Conservation (phyloP, 2,888 invertebrate genomes). For the Coremacera marginata region DNA sequence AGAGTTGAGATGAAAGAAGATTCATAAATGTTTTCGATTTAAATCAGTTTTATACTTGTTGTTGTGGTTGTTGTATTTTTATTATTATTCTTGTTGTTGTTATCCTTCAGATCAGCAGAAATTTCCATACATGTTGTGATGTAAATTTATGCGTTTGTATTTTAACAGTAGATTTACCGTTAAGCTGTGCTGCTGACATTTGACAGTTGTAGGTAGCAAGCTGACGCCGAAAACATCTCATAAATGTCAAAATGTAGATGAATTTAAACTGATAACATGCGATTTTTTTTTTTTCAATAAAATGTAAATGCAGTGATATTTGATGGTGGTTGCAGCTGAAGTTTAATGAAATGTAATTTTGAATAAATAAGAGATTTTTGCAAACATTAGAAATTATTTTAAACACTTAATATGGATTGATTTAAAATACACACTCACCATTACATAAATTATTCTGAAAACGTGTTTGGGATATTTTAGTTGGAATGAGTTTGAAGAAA, state of each 20-base stretch:
- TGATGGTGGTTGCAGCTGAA: no score
- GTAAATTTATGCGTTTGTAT: slow-evolving; percentile 10
- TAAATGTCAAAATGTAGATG: slow-evolving; percentile 21
- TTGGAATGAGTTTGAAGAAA: no score
- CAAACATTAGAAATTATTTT: no score
- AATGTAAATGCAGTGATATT: neutral
- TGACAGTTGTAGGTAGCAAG: slow-evolving; percentile 9
- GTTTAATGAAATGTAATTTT: no score
- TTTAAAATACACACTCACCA: no score
- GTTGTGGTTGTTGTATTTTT: neutral
- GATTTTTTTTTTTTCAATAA: slow-evolving; percentile 1
- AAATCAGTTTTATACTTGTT: neutral
- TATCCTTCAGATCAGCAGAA: neutral
- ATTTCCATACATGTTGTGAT: slow-evolving; percentile 1
- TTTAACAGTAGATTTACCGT: slow-evolving; percentile 9
- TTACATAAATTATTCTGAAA: no score
- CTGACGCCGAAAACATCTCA: slow-evolving; percentile 22
- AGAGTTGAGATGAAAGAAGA: neutral
- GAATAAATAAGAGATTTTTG: no score
- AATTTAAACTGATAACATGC: slow-evolving; percentile 1
- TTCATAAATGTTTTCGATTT: neutral
- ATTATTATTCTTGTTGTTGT: no score
- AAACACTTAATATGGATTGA: no score
- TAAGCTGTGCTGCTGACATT: neutral
- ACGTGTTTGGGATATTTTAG: no score